Evolutionary conservation across 2,797 vertebrate genomes (phyloP).

Genomic region (Nannoperca australis): DNA sequence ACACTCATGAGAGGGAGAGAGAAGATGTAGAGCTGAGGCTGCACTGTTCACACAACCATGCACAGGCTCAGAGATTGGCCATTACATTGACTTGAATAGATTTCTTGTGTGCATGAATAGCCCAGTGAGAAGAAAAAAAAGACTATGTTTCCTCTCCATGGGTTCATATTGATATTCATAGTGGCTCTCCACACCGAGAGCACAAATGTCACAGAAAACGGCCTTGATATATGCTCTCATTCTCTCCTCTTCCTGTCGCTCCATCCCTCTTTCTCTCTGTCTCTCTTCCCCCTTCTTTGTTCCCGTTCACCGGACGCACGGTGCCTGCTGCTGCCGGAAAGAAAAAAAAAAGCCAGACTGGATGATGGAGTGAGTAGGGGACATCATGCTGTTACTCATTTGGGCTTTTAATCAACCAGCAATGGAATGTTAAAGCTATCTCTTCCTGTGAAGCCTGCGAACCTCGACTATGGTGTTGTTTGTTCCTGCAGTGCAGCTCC

Average conservation of each 20-base stretch:
- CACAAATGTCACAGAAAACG: conserved; percentile 80
- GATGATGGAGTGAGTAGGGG: conserved; percentile 73
- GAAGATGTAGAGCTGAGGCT: conserved; percentile 67
- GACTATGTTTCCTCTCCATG: conserved; percentile 75
- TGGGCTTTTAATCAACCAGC: conserved; percentile 75
- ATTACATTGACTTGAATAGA: conserved; percentile 83
- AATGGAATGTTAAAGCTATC: conserved; percentile 65
- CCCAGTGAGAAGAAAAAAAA: conserved; percentile 69
- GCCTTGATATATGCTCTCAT: conserved; percentile 82
- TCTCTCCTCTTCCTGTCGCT: conserved; percentile 82
- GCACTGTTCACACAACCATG: conserved; percentile 72
- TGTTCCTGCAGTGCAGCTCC: conserved; percentile 49
- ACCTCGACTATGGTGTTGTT: conserved; percentile 55
- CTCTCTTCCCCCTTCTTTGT: conserved; percentile 81
- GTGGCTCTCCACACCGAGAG: conserved; percentile 79
- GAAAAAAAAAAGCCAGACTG: conserved; percentile 36
- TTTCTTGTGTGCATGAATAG: conserved; percentile 82
- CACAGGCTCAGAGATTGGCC: conserved; percentile 75
- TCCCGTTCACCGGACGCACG: conserved; percentile 69
- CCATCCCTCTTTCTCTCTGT: conserved; percentile 77
- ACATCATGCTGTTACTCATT: conserved; percentile 76
- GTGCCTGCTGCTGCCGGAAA: conserved; percentile 72
- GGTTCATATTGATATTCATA: conserved; percentile 86
- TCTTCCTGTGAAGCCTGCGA: conserved; percentile 56
- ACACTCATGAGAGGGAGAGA: conserved; percentile 58